Percentiles rank a stretch among this genome's conserved stretches.
phyloP scores from a whole-genome alignment of 2,113 vertebrate genomes.

The Urocolius indicus region DNA sequence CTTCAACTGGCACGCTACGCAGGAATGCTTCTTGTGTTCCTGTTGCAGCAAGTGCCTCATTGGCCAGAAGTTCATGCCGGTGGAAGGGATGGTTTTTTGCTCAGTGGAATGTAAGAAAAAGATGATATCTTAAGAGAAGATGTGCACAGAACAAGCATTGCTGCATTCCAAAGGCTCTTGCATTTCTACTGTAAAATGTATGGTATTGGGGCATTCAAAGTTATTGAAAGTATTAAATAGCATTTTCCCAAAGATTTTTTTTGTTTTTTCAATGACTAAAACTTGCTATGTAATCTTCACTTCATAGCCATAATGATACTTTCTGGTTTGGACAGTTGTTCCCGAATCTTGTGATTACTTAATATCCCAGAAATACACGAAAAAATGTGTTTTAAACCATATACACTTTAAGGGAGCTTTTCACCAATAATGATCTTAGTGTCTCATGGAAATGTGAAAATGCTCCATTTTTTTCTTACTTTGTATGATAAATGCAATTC shows the following conservation, averaged over 20 bases:
- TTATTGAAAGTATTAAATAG: slow-evolving; percentile 31
- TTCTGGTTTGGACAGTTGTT: background rate
- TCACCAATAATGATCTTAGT: background rate
- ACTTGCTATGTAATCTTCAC: background rate
- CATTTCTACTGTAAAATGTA: slow-evolving; percentile 69
- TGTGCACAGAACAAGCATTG: background rate
- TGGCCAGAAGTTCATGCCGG: slow-evolving; percentile 93
- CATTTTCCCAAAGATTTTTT: slow-evolving; percentile 64
- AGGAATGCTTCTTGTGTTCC: slow-evolving; percentile 91
- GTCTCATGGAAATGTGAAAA: background rate
- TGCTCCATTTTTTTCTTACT: background rate
- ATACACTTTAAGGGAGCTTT: background rate
- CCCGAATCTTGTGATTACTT: background rate
- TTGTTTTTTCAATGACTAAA: background rate
- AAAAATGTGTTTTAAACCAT: background rate
- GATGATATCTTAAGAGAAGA: slow-evolving; percentile 72
- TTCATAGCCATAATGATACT: background rate
- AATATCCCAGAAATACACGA: background rate
- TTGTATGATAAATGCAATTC: background rate
- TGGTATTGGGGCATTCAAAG: slow-evolving; percentile 36
- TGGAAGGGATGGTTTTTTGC: slow-evolving; percentile 90
- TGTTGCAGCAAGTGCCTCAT: slow-evolving; percentile 93
- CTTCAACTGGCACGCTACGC: slow-evolving; percentile 90
- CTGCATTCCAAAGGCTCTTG: slow-evolving; percentile 61
- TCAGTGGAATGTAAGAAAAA: slow-evolving; percentile 96